Conservation (phyloP, 2,113 vertebrate species). For the Epinephelus lanceolatus region DNA sequence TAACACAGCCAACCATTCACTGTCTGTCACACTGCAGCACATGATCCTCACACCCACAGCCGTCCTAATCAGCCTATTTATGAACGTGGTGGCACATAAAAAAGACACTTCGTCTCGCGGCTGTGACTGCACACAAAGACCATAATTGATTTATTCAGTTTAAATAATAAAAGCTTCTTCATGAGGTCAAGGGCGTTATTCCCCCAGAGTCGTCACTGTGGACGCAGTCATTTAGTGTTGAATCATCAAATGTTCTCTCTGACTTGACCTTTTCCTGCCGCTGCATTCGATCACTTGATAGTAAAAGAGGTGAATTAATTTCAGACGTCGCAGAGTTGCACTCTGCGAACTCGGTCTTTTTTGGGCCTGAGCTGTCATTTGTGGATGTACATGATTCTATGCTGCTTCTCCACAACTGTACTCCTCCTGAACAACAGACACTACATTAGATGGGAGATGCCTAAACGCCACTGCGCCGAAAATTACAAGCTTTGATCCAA, state of each 20-base stretch:
- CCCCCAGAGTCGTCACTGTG: constrained; percentile 47
- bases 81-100: constrained; percentile 57
- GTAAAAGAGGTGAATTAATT: constrained; percentile 34
- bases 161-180: constrained; percentile 63
- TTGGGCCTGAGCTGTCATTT: constrained; percentile 69
- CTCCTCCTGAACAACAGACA: constrained; percentile 60
- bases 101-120: constrained; percentile 59
- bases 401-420: constrained; percentile 56
- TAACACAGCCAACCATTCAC: constrained; percentile 80
- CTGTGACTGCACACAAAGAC: constrained; percentile 69
- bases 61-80: constrained; percentile 67
- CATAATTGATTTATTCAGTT: constrained; percentile 73
- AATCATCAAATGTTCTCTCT: constrained; percentile 61
- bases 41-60: constrained; percentile 72
- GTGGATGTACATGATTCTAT: constrained; percentile 72
- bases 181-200: constrained; percentile 52
- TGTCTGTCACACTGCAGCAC: constrained; percentile 75
- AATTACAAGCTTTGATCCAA: constrained; percentile 77
- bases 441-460: constrained; percentile 66
- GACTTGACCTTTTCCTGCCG: constrained; percentile 47
- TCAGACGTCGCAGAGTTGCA: constrained; percentile 20
- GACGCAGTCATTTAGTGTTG: constrained; percentile 45
- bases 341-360: constrained; percentile 60
- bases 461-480: constrained; percentile 36
- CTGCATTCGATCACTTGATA: constrained; percentile 38